These are phyloP conservation scores for Zeugodacus cucurbitae DNA, from an alignment of 1,140 invertebrate species.

Conservation along the genomic window DNA sequence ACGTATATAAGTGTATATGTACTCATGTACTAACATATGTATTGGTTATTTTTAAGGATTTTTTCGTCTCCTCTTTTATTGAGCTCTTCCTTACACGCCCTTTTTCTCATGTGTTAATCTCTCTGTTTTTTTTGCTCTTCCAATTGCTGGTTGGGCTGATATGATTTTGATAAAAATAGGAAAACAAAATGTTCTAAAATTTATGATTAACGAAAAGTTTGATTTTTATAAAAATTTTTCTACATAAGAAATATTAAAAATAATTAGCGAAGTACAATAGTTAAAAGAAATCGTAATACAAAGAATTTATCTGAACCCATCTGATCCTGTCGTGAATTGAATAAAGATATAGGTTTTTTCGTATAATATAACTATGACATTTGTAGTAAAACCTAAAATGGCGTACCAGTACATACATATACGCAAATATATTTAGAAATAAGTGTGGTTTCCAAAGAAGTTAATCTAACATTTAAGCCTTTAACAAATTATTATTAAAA, in stretches of 20 bases:
- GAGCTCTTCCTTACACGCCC: constrained; percentile 29
- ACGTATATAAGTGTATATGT: neutral
- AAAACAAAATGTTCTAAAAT: neutral
- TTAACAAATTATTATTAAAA: too few relatives aligned
- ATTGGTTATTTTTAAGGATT: neutral
- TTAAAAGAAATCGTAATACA: too few relatives aligned
- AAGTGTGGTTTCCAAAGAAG: neutral
- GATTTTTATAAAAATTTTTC: too few relatives aligned
- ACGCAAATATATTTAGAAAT: neutral
- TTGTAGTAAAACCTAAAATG: too few relatives aligned
- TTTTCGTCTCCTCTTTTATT: neutral
- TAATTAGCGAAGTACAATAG: too few relatives aligned
- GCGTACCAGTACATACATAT: neutral
- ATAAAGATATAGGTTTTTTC: too few relatives aligned
- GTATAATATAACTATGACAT: too few relatives aligned
- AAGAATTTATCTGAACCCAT: too few relatives aligned
- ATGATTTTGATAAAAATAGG: neutral
- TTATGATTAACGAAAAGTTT: too few relatives aligned
- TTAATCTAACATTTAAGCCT: too few relatives aligned
- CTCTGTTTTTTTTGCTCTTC: constrained; percentile 15
- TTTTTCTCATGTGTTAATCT: neutral
- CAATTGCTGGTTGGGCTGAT: neutral
- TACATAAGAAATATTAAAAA: too few relatives aligned
- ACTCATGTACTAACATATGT: neutral
- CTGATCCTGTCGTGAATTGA: too few relatives aligned